A percentile compares a stretch with the other conserved stretches of the same genome.
Evolutionary conservation across 2,888 invertebrate species (phyloP).

Genomic region (Acronicta leporina): DNA sequence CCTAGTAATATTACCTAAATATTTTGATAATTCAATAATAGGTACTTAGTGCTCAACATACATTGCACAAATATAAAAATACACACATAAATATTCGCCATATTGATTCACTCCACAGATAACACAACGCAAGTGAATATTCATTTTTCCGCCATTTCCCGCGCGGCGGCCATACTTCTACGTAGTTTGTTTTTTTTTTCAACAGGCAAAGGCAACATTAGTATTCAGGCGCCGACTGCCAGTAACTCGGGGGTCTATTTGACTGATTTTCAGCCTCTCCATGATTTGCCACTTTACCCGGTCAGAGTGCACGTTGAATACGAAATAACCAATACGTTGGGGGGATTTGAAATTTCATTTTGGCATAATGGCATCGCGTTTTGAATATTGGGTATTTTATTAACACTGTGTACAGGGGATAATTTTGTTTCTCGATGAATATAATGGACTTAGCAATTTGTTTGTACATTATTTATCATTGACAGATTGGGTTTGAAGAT

Average conservation of each 20-base stretch:
- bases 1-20: too few relatives aligned
- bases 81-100: background rate
- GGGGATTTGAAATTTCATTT: slow-evolving; percentile 85
- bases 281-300: slow-evolving; percentile 89
- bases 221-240: slow-evolving; percentile 75
- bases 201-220: slow-evolving; percentile 63
- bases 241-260: slow-evolving; percentile 86
- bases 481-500: slow-evolving; percentile 30
- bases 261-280: slow-evolving; percentile 88
- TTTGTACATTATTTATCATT: slow-evolving; percentile 38
- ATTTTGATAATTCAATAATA: too few relatives aligned
- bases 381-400: slow-evolving; percentile 79
- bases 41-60: too few relatives aligned
- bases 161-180: slow-evolving; percentile 50
- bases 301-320: slow-evolving; percentile 83
- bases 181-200: slow-evolving; percentile 63
- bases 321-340: slow-evolving; percentile 76
- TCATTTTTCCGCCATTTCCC: slow-evolving; percentile 47
- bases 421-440: slow-evolving; percentile 49
- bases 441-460: slow-evolving; percentile 52
- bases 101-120: slow-evolving; percentile 38
- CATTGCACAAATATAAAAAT: too few relatives aligned
- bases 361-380: slow-evolving; percentile 80
- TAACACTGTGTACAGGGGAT: slow-evolving; percentile 52
- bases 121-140: slow-evolving; percentile 27